A percentile compares a stretch with the other conserved stretches of the same genome.
Conservation (phyloP, 2,113 vertebrate genomes). For the Pelusios castaneus region DNA sequence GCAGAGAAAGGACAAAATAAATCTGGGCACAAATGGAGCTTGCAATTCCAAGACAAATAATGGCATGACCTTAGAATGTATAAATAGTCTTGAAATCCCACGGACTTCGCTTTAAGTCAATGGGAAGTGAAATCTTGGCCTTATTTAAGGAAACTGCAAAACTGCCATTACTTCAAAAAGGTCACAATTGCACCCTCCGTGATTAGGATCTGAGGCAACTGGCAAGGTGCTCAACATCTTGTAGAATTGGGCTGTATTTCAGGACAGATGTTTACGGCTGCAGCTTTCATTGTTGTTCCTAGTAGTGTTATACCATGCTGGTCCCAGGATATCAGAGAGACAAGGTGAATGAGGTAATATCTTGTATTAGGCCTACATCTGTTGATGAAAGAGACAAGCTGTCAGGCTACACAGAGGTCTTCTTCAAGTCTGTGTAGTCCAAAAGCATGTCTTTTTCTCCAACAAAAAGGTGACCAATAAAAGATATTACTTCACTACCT, state of each 20-base stretch:
- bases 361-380: not conserved
- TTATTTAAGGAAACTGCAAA: not conserved
- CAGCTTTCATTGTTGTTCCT: not conserved
- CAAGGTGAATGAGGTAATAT: not conserved
- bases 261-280: not conserved
- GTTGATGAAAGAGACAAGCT: not conserved
- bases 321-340: not conserved
- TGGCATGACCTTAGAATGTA: not conserved
- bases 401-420: not conserved
- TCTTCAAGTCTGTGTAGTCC: not conserved
- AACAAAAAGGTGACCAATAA: not conserved
- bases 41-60: not conserved
- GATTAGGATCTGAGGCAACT: not conserved
- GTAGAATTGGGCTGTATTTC: not conserved
- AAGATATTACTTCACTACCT: not conserved
- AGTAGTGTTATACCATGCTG: not conserved
- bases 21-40: not conserved
- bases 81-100: not conserved
- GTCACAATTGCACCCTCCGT: not conserved
- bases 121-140: not conserved
- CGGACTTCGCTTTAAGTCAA: not conserved
- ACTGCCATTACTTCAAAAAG: not conserved
- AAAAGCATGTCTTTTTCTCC: not conserved
- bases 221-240: not conserved
- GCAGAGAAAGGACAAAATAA: not conserved